Evolutionary conservation across 2,113 vertebrate species (phyloP).

Genomic region (Upupa epops): DNA sequence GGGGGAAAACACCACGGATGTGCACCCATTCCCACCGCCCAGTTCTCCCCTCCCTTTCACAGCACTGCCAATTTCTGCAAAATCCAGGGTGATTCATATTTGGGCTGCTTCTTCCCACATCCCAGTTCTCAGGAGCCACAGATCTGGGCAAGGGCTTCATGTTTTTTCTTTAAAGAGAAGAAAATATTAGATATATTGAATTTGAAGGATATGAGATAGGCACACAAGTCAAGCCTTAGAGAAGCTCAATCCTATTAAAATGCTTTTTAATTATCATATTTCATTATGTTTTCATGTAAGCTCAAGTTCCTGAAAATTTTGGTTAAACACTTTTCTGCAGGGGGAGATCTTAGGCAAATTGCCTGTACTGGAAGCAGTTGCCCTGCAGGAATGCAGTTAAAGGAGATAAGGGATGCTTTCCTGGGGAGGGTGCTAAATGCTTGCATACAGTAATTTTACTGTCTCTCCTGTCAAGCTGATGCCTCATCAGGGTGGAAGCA

Average conservation of each 20-base stretch:
- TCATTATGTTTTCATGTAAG: accelerated
- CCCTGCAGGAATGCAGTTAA: slow-evolving; percentile 12
- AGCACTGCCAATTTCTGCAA: not conserved
- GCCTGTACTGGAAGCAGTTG: not conserved
- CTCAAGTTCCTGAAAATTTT: not conserved
- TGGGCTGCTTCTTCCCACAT: not conserved
- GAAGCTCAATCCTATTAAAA: not conserved
- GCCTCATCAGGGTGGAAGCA: not conserved
- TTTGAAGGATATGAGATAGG: not conserved
- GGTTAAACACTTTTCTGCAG: not conserved
- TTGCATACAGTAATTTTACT: not conserved
- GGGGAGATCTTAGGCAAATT: not conserved
- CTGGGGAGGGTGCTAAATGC: slow-evolving; percentile 15
- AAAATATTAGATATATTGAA: not conserved
- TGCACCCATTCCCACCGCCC: not conserved
- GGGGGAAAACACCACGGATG: not conserved
- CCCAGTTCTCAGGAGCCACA: not conserved
- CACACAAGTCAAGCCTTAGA: not conserved
- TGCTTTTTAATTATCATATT: not conserved
- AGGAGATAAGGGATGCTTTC: slow-evolving; percentile 13
- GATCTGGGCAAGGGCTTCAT: not conserved
- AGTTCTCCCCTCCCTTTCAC: not conserved
- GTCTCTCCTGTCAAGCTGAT: not conserved
- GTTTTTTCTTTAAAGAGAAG: slow-evolving; percentile 24
- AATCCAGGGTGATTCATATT: not conserved